Evolutionary conservation across 2,113 vertebrate genomes (phyloP).

Genomic region (Telmatochromis sp.): DNA sequence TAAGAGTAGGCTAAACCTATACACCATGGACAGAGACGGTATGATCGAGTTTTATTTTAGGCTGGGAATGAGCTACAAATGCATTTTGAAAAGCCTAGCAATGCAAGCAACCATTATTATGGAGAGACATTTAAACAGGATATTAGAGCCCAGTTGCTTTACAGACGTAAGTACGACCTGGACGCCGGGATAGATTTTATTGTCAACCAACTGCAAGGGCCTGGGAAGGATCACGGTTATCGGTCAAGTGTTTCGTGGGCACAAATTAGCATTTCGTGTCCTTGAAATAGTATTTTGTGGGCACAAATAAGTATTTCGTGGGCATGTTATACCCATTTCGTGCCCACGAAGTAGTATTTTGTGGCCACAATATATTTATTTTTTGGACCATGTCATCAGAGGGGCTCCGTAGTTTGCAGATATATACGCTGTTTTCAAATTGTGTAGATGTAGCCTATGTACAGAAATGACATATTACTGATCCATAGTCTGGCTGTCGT

Average conservation of each 20-base stretch:
- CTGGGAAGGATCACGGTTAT: too few species aligned
- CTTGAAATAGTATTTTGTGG: too few species aligned
- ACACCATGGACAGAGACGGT: rapidly evolving
- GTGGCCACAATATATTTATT: not conserved
- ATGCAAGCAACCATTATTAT: rapidly evolving
- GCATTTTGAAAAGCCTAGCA: not conserved
- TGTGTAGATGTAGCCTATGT: not conserved
- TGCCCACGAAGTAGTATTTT: rapidly evolving
- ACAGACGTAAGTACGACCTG: not conserved
- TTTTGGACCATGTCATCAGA: not conserved
- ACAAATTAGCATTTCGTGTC: too few species aligned
- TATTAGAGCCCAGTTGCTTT: not conserved
- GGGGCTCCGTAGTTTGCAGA: rapidly evolving
- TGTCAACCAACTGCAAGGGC: too few species aligned
- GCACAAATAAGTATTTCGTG: rapidly evolving
- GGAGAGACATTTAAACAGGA: not conserved
- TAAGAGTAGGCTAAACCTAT: too few species aligned
- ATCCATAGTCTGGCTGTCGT: not conserved
- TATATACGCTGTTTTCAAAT: not conserved
- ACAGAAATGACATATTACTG: not conserved
- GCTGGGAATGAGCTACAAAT: rapidly evolving
- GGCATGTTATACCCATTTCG: rapidly evolving
- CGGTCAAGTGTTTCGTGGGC: rapidly evolving
- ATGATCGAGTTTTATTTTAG: not conserved
- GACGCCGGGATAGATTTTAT: rapidly evolving